Evolutionary conservation across 2,888 invertebrate genomes (phyloP).

Genomic region (Galerucella nymphaeae): DNA sequence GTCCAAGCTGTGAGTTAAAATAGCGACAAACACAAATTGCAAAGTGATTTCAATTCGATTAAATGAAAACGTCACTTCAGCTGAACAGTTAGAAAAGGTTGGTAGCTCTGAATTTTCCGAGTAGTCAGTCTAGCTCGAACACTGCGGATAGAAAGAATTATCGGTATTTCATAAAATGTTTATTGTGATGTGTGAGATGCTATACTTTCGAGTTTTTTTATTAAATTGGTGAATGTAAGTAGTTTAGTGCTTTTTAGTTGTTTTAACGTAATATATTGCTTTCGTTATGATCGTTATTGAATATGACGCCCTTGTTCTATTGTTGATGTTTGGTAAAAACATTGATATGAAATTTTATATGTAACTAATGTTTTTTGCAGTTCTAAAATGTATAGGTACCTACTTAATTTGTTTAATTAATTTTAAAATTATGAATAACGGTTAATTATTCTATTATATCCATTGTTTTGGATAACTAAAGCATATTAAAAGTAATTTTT

Average conservation of each 20-base stretch:
- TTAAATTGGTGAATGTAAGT: conserved; percentile 58
- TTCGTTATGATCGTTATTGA: not conserved
- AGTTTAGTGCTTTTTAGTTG: conserved; percentile 13
- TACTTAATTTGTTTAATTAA: too few species aligned
- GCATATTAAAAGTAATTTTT: too few species aligned
- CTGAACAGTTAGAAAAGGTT: conserved; percentile 12
- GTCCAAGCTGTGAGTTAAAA: conserved; percentile 25
- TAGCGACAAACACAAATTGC: conserved; percentile 32
- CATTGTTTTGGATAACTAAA: too few species aligned
- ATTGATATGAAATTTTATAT: not conserved
- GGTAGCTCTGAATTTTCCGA: conserved; percentile 26
- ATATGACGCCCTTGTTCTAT: conserved; percentile 35
- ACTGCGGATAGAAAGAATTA: conserved; percentile 39
- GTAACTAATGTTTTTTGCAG: not conserved
- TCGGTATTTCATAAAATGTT: conserved; percentile 42
- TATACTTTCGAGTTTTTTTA: conserved; percentile 46
- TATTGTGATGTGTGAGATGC: conserved; percentile 48
- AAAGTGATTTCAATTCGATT: conserved; percentile 41
- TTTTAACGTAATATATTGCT: not conserved
- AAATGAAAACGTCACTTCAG: conserved; percentile 41
- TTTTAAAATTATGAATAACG: too few species aligned
- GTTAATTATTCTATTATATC: too few species aligned
- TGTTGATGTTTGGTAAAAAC: conserved; percentile 10
- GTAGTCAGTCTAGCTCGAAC: conserved; percentile 44
- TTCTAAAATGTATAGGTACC: too few species aligned